A percentile compares a stretch with the other conserved stretches of the same genome.
These are phyloP conservation scores for Corythornis leucogaster DNA, from an alignment of 2,797 vertebrate species.

Conservation along the genomic window DNA sequence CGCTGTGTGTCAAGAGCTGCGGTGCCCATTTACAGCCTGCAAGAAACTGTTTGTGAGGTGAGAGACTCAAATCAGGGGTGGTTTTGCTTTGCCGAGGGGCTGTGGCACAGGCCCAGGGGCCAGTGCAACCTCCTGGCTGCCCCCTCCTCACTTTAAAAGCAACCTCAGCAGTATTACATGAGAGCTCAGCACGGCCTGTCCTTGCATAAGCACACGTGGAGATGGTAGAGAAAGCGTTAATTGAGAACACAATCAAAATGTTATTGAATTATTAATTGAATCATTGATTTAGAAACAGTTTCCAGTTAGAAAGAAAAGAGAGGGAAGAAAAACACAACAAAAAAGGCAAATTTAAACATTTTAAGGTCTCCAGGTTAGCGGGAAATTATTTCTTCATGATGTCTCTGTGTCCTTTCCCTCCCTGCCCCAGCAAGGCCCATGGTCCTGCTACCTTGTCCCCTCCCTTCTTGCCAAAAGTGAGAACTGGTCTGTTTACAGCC, in stretches of 20 bases:
- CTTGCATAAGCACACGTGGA: neutral
- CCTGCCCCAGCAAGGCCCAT: neutral
- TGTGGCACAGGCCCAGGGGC: too few species aligned
- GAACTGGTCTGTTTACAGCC: neutral
- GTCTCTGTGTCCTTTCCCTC: neutral
- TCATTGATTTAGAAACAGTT: neutral
- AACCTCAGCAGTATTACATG: neutral
- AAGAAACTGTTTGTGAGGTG: rapidly evolving
- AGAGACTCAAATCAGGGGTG: neutral
- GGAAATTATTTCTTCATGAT: neutral
- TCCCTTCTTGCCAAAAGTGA: neutral
- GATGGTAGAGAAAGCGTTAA: neutral
- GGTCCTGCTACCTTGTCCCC: neutral
- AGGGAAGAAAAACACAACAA: too few species aligned
- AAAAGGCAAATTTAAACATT: neutral
- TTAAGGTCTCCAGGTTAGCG: neutral
- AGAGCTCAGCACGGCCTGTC: neutral
- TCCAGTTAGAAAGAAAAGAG: neutral
- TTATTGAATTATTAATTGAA: neutral
- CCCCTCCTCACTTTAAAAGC: neutral
- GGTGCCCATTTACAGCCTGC: rapidly evolving
- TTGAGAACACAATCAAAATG: neutral
- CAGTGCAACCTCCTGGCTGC: rapidly evolving
- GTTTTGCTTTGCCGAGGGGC: neutral
- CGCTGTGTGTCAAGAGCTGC: rapidly evolving